phyloP scores from a whole-genome alignment of 2,113 vertebrate genomes.

The Heteronetta atricapilla region DNA sequence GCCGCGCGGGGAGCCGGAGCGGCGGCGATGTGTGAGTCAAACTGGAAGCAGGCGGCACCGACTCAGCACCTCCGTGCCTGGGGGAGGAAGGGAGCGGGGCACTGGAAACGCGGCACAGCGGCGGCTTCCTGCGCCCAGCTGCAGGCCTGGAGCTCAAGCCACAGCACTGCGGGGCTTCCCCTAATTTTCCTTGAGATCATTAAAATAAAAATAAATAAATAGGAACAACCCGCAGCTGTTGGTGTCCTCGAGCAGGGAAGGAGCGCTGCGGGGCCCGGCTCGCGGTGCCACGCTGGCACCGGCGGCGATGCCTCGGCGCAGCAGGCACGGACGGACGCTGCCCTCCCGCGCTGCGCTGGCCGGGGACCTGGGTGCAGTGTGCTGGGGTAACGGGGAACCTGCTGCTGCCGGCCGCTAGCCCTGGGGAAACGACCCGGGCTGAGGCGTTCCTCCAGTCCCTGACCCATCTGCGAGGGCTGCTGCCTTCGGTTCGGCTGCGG shows the following conservation, averaged over 20 bases:
- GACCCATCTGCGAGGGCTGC: neutral
- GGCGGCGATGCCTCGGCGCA: neutral
- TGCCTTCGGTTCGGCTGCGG: neutral
- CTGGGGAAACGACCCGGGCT: neutral
- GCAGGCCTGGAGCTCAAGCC: neutral
- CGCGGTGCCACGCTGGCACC: rapidly evolving
- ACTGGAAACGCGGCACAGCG: rapidly evolving
- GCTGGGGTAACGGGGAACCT: neutral
- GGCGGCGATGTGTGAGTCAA: neutral
- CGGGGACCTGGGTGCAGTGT: rapidly evolving
- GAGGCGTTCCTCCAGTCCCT: neutral
- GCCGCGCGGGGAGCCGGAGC: neutral
- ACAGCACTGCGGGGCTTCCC: neutral
- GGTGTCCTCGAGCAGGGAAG: neutral
- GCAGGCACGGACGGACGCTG: rapidly evolving
- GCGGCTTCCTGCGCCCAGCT: neutral
- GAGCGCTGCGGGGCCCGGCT: neutral
- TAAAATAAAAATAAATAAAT: neutral
- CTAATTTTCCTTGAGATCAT: neutral
- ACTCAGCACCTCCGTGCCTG: neutral
- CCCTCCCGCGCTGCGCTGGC: rapidly evolving
- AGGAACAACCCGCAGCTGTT: neutral
- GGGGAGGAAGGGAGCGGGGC: neutral
- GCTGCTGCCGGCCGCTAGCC: neutral
- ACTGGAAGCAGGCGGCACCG: neutral